These are phyloP conservation scores for Microtus montanus DNA, from an alignment of 2,113 vertebrate species.

Conservation along the genomic window DNA sequence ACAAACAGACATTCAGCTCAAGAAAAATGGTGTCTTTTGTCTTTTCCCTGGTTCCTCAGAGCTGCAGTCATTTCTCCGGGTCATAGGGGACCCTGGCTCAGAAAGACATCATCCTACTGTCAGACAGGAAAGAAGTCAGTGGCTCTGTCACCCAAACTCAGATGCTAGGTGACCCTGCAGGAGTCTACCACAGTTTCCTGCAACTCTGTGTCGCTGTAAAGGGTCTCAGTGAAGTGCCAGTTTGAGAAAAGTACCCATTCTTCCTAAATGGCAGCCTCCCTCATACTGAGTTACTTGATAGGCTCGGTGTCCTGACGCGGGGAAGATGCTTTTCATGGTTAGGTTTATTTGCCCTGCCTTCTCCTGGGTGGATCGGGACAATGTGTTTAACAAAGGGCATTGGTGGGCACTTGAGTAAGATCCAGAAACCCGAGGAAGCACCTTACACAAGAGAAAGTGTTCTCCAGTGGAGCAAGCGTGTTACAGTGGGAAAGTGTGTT, in stretches of 20 bases:
- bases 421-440: too few species aligned
- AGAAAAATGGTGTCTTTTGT: constrained; percentile 29
- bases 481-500: neutral
- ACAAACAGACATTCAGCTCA: neutral
- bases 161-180: neutral
- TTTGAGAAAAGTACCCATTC: fast-evolving
- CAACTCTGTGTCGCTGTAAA: neutral
- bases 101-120: neutral
- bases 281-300: neutral
- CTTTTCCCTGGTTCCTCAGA: neutral
- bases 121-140: neutral
- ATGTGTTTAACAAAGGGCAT: neutral
- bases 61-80: neutral
- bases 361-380: neutral
- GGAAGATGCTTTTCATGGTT: constrained; percentile 10
- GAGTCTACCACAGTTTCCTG: neutral
- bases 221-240: neutral
- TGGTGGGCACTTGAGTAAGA: neutral
- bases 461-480: neutral
- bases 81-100: neutral
- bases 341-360: neutral
- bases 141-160: neutral
- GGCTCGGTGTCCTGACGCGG: neutral
- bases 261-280: neutral
- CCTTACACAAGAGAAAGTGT: neutral